Base-by-base conservation (phyloP, 2,888 invertebrate genomes). In the Chalcis sispes region DNA sequence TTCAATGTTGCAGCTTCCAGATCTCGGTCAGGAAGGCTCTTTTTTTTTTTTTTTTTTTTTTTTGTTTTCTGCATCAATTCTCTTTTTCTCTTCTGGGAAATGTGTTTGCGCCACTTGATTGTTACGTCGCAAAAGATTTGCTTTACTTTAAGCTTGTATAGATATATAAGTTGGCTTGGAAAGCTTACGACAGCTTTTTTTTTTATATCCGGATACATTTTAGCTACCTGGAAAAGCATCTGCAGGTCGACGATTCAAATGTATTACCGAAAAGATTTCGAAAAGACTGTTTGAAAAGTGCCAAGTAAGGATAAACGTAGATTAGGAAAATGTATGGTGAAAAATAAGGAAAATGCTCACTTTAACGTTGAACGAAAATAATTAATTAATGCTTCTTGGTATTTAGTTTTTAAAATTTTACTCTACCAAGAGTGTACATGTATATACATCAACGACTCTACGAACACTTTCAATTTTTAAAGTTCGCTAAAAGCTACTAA, bases 211-310 rank as follows among this genome's bases (percentile, higher is more conserved):
- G 13, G 59, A 52, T 18, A 46, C 25, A 36, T 36, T 42, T 67
- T 61, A 15, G 36, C 69, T 72, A 72, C 72, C 67, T 77, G 77
- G 72, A 76, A 73, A 78, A 66, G 54, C 75, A 54, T 64, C 29
- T 70, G 70, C 65, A 70, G 40, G 42, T 69, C 72, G 72, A 72
- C 72, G 64, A 69, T 62, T 72, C 59, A 32, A 66, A 61, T 25
- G 48, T 48, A 48, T 48, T 4, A 18, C 2, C 3, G 20, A 3
- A 42, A 8, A 42, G 42, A 13, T 13, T 15, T 42, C 15, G 42
- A 42, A 42, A 42, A 42, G 36, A 42, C 13, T 13, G 15, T 42
- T 42, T 42, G 13, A 42, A 42, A 32, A 42, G 13, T 42, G 7
- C 8, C 15, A 13, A 42, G 36, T 36, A 8, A 42, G 42, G 42